Conservation (phyloP, 2,888 invertebrate species). For the Monochamus alternatus region DNA sequence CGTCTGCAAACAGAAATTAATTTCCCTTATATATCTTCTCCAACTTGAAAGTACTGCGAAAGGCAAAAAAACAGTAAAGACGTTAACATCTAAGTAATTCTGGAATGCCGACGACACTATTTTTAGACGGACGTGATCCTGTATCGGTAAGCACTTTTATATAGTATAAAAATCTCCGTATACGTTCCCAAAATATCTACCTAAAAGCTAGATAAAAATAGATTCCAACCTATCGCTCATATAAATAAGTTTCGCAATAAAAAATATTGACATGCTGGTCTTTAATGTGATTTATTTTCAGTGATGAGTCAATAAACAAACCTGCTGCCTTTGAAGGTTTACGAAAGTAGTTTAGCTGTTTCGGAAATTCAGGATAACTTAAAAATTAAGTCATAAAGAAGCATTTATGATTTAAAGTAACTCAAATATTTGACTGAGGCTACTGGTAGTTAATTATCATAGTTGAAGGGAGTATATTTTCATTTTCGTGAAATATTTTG, state of each 20-base stretch:
- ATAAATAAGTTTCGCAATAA: slow-evolving; percentile 16
- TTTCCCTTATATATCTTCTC: background rate
- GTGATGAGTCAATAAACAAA: background rate
- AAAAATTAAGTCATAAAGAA: no score
- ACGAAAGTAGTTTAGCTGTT: background rate
- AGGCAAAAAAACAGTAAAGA: slow-evolving; percentile 1
- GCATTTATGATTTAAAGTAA: no score
- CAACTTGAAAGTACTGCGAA: background rate
- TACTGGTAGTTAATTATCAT: no score
- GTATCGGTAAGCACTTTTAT: slow-evolving; percentile 18
- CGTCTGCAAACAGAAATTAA: background rate
- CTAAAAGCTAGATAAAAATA: slow-evolving; percentile 20
- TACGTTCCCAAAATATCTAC: slow-evolving; percentile 2
- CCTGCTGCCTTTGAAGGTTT: background rate
- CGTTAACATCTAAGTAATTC: slow-evolving; percentile 15
- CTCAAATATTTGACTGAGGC: no score
- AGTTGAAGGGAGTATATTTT: no score
- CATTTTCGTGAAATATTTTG: no score
- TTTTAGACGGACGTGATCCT: slow-evolving; percentile 5
- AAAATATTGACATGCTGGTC: slow-evolving; percentile 12
- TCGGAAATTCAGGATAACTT: background rate
- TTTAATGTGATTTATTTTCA: slow-evolving; percentile 10
- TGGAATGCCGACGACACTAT: slow-evolving; percentile 16
- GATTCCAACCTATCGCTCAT: background rate
- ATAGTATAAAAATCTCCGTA: background rate